These are phyloP conservation scores for Pangasius macronema DNA, from an alignment of 2,797 vertebrate genomes.

Conservation along the genomic window DNA sequence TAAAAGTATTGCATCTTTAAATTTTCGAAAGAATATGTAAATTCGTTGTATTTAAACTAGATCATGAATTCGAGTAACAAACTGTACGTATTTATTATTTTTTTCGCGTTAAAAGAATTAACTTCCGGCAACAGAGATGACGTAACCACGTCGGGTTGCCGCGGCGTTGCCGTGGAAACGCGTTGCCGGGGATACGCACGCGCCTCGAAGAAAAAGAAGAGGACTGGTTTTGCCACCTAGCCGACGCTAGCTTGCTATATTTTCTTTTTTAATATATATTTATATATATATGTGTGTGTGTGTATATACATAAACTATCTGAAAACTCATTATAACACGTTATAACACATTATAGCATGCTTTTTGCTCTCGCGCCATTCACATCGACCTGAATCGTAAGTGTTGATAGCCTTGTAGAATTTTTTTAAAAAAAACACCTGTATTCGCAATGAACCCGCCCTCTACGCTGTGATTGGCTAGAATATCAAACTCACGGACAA, in stretches of 20 bases:
- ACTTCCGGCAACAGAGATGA: neutral
- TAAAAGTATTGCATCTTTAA: neutral
- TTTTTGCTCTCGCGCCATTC: neutral
- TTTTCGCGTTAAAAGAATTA: neutral
- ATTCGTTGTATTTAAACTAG: neutral
- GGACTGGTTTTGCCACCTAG: neutral
- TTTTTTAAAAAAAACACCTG: neutral
- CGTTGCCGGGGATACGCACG: neutral
- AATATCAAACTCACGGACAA: no score
- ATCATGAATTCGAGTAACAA: neutral
- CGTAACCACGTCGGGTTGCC: neutral
- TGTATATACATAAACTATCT: neutral
- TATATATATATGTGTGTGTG: neutral
- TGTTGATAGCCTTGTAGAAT: neutral
- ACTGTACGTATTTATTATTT: neutral
- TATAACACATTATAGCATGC: neutral
- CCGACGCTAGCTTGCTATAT: no score
- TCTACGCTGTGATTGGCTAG: neutral
- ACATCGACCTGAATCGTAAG: slow-evolving; percentile 3
- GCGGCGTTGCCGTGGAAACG: neutral
- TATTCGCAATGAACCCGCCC: neutral
- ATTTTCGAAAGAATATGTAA: neutral
- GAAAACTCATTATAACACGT: neutral
- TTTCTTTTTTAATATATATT: no score
- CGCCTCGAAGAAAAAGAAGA: neutral